These are phyloP conservation scores for Gobiocypris rarus DNA, from an alignment of 2,113 vertebrate species.

Conservation along the genomic window DNA sequence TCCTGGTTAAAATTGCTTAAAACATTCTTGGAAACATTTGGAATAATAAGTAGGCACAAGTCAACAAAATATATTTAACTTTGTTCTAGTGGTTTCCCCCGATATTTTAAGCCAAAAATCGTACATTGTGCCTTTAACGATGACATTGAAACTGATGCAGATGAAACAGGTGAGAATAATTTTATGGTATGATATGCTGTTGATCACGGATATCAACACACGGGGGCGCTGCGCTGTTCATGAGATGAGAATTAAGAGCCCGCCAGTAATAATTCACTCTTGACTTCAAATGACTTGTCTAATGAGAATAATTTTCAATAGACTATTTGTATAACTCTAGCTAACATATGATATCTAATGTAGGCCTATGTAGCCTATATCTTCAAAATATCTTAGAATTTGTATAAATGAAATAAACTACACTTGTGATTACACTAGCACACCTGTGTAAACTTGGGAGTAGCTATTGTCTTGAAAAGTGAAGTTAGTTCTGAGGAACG, in stretches of 20 bases:
- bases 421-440: background rate
- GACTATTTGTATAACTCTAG: background rate
- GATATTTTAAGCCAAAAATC: too few species aligned
- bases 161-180: background rate
- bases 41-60: too few species aligned
- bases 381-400: too few species aligned
- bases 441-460: background rate
- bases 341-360: background rate
- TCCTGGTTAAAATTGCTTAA: too few species aligned
- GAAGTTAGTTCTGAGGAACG: background rate
- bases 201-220: background rate
- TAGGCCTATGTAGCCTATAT: background rate
- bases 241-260: background rate
- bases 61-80: too few species aligned
- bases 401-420: background rate
- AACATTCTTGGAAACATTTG: too few species aligned
- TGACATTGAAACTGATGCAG: background rate
- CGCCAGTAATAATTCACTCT: too few species aligned
- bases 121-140: too few species aligned
- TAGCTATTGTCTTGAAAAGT: background rate
- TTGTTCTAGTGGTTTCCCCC: too few species aligned
- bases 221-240: slow-evolving; percentile 5
- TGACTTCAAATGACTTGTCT: background rate
- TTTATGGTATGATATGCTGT: background rate
- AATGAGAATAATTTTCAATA: background rate